A percentile compares a stretch with the other conserved stretches of the same genome.
Evolutionary conservation across 2,888 invertebrate genomes (phyloP).

Genomic region (Hymenopus coronatus): DNA sequence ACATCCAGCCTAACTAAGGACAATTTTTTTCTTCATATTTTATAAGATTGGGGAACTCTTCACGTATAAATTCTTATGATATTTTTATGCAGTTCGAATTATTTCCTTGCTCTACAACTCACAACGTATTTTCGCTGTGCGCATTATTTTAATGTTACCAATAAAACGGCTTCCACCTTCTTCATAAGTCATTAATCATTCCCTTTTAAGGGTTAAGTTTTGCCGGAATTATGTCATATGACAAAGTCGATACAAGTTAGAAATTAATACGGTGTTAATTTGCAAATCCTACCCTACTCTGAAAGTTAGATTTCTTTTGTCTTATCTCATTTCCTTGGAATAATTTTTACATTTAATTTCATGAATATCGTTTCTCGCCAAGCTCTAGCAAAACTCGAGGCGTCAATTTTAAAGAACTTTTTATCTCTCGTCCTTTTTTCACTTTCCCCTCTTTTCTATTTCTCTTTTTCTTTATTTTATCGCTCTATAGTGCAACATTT

Average conservation of each 20-base stretch:
- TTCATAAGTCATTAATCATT: neutral
- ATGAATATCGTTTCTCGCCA: constrained; percentile 28
- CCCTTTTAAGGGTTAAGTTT: neutral
- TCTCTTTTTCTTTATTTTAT: neutral
- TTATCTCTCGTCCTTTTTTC: constrained; percentile 5
- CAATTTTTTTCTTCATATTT: too few relatives aligned
- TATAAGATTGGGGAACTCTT: too few relatives aligned
- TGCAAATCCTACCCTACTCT: neutral
- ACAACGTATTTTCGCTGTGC: too few relatives aligned
- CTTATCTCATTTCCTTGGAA: constrained; percentile 10
- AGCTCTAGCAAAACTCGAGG: constrained; percentile 24
- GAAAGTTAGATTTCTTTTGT: constrained; percentile 18
- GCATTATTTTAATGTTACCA: neutral
- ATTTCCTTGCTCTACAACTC: too few relatives aligned
- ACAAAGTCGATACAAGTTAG: constrained; percentile 6
- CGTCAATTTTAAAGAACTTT: constrained; percentile 29
- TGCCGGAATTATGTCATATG: neutral
- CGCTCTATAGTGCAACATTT: constrained; percentile 19
- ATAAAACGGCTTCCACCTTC: neutral
- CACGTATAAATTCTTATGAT: too few relatives aligned
- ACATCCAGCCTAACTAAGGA: too few relatives aligned
- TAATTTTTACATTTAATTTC: constrained; percentile 34
- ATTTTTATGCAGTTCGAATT: too few relatives aligned
- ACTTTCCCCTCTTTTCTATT: neutral
- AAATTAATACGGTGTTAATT: constrained; percentile 14